Base-by-base conservation (phyloP, 1,140 invertebrate species). In the Diachasma alloeum region DNA sequence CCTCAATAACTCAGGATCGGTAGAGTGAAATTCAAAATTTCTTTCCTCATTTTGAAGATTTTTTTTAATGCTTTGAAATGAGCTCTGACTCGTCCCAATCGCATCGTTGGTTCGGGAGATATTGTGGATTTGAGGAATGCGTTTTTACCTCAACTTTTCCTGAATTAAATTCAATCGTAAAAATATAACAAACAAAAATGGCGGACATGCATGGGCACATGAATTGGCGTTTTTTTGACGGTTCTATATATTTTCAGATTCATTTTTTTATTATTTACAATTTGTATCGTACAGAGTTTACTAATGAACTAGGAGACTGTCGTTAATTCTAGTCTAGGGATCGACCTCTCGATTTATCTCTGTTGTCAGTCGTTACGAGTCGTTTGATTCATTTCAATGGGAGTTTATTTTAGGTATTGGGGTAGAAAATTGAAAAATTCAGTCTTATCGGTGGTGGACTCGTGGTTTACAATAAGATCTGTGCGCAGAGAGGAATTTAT, bases 191-290 rank as follows among this genome's bases (percentile, higher is more conserved):
- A 74, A 66, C 36, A 39, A 56, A 72, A 17, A 66, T 39, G 83
- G 88, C 84, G 83, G 83, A 87, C 88, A 89, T 88, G 87, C 88
- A 89, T 84, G 86, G 82, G 87, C 83, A 80, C 83, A 83, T 80
- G 82, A 81, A 53, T 68, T 11, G 17, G 83, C 83, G 78, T 81
- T 82, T 79, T 77, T 42, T 46, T 46, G 1, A n/a, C 9, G 15
- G 17, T 72, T 39, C 68, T 17, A 76, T n/a, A 26, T 39, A 48
- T 48, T 53, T 36, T 46, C n/a, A 46, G 44, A n/a, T 11, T 74
- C 56, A 71, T 24, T 82, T 81, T 53, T 81, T 76, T 71, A 82
- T 83, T 85, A 86, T 88, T 83, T 84, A 87, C 83, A 85, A 77
- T 82, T 2, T 72, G 70, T 83, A 86, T 84, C 68, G 73, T 83